Percentiles rank a stretch among this genome's conserved stretches.
Conservation (phyloP, 2,113 vertebrate genomes). For the Thamnaconus septentrionalis region DNA sequence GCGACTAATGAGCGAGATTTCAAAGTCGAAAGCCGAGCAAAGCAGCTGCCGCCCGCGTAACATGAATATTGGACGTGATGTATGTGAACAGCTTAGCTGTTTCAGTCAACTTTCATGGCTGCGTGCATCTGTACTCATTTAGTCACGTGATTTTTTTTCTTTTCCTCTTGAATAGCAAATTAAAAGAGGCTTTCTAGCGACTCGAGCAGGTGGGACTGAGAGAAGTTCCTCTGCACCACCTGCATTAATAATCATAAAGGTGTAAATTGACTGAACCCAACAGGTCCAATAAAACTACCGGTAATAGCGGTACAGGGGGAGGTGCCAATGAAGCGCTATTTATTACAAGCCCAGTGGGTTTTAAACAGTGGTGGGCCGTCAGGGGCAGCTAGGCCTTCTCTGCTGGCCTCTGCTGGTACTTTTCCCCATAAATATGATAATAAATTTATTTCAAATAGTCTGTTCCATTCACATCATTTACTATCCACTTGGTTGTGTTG, state of each 20-base stretch:
- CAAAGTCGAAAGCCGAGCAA: too few relatives aligned
- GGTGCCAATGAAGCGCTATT: conserved; percentile 50
- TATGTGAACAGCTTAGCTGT: not conserved
- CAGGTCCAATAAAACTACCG: conserved; percentile 50
- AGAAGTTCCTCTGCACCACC: conserved; percentile 28
- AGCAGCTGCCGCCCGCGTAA: too few relatives aligned
- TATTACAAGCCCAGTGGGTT: conserved; percentile 2
- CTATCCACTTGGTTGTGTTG: too few relatives aligned
- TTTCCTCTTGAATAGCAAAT: not conserved
- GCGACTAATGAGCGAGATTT: too few relatives aligned
- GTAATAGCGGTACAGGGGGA: conserved; percentile 32
- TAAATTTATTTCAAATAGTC: too few relatives aligned
- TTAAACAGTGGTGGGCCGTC: too few relatives aligned
- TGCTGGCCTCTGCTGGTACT: too few relatives aligned
- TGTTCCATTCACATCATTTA: too few relatives aligned
- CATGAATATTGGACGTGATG: too few relatives aligned
- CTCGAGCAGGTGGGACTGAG: conserved; percentile 23
- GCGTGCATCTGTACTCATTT: not conserved
- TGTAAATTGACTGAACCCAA: conserved; percentile 56
- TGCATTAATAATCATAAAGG: conserved; percentile 56
- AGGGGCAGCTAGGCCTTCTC: too few relatives aligned
- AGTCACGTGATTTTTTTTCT: not conserved
- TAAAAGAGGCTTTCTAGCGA: not conserved
- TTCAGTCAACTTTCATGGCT: not conserved
- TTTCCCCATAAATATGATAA: too few relatives aligned